Conservation (phyloP, 1,140 invertebrate species). For the Nomia melanderi region DNA sequence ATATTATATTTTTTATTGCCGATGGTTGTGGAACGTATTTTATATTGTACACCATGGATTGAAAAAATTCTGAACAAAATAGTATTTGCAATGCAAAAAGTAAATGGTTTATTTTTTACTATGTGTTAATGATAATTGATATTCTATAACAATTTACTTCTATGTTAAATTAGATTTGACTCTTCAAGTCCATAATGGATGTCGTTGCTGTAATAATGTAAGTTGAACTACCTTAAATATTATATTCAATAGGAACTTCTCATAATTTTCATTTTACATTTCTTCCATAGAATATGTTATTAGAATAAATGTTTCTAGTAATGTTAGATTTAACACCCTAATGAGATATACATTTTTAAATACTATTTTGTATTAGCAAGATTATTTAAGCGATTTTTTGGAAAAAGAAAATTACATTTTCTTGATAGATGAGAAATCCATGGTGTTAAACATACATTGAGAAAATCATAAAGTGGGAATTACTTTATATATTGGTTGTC, state of each 20-base stretch:
- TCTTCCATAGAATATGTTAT: neutral
- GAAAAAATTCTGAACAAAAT: neutral
- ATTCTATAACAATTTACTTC: neutral
- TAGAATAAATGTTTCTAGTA: neutral
- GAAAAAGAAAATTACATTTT: neutral
- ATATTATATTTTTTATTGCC: slow-evolving; percentile 17
- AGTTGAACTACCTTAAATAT: neutral
- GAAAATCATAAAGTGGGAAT: neutral
- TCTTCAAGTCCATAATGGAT: neutral
- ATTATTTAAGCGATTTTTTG: neutral
- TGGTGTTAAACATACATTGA: neutral
- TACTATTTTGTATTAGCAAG: neutral
- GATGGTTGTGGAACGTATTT: slow-evolving; percentile 5
- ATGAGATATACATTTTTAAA: neutral
- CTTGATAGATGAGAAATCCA: neutral
- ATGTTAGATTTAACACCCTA: no score
- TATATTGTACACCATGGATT: slow-evolving; percentile 10
- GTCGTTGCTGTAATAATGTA: neutral
- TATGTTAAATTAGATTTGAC: neutral
- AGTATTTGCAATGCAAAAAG: neutral
- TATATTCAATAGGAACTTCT: neutral
- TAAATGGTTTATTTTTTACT: neutral
- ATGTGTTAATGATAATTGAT: neutral
- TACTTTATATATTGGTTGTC: neutral
- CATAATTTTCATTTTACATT: neutral